Evolutionary conservation across 2,113 vertebrate species (phyloP).

Genomic region (Pachypanchax playfairii): DNA sequence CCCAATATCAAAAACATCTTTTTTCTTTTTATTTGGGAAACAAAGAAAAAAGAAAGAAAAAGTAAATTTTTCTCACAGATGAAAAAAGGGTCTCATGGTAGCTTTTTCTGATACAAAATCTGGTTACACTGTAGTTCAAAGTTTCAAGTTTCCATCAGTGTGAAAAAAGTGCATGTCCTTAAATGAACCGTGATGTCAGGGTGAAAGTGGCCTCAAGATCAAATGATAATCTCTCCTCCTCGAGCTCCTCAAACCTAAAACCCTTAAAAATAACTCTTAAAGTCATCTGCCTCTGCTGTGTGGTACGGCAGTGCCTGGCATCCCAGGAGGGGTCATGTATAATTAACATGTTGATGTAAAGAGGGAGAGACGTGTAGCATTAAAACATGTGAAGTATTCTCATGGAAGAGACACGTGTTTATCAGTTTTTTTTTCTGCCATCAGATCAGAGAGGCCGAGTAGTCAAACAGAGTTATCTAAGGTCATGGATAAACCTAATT

Average conservation of each 20-base stretch:
- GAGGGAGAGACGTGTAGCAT: constrained; percentile 37
- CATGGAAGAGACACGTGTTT: constrained; percentile 20
- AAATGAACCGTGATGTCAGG: constrained; percentile 31
- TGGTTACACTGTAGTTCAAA: not conserved
- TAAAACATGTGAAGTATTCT: constrained; percentile 33
- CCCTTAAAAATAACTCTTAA: constrained; percentile 21
- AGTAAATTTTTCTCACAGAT: not conserved
- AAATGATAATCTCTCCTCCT: constrained; percentile 2
- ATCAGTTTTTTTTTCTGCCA: constrained; percentile 2
- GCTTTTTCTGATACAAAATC: not conserved
- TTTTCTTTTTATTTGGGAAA: not conserved
- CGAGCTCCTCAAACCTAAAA: constrained; percentile 18
- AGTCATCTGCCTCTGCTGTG: not conserved
- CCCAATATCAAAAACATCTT: too few relatives aligned
- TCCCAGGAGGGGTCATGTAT: constrained; percentile 10
- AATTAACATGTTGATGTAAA: constrained; percentile 52
- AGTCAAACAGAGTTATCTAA: constrained; percentile 56
- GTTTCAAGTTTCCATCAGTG: not conserved
- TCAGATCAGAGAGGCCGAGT: constrained; percentile 30
- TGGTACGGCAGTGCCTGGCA: constrained; percentile 9
- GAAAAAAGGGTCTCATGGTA: too few relatives aligned
- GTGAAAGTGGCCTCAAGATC: constrained; percentile 30
- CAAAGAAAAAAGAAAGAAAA: too few relatives aligned
- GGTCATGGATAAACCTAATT: constrained; percentile 58
- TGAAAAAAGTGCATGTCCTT: constrained; percentile 25